A percentile compares a stretch with the other conserved stretches of the same genome.
These are phyloP conservation scores for Microplitis mediator DNA, from an alignment of 1,140 invertebrate species.

Conservation along the genomic window DNA sequence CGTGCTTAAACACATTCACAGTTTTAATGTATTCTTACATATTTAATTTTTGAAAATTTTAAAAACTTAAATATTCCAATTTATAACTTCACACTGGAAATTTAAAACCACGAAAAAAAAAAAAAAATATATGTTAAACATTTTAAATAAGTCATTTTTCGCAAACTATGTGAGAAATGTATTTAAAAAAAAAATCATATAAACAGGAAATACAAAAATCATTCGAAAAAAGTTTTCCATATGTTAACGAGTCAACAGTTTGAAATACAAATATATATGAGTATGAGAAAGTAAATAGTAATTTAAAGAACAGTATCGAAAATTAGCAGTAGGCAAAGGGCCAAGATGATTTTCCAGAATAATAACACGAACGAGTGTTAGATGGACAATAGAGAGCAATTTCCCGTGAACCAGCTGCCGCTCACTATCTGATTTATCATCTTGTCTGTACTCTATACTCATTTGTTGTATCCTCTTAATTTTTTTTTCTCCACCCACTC, in stretches of 20 bases:
- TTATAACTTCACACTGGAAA: not conserved
- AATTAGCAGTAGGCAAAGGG: conserved; percentile 54
- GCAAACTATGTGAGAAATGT: no score
- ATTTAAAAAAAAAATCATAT: no score
- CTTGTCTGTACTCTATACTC: conserved; percentile 21
- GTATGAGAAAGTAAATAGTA: conserved; percentile 48
- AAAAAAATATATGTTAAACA: no score
- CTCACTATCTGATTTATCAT: conserved; percentile 58
- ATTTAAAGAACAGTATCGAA: conserved; percentile 44
- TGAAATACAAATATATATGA: no score
- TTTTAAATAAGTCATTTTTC: no score
- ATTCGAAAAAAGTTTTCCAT: not conserved
- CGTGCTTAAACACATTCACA: conserved; percentile 31
- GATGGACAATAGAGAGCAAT: conserved; percentile 45
- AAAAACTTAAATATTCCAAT: not conserved
- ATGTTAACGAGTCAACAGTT: conserved; percentile 16
- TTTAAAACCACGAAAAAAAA: not conserved
- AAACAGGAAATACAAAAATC: not conserved
- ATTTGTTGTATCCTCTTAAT: conserved; percentile 13
- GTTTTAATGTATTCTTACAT: not conserved
- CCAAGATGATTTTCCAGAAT: conserved; percentile 57
- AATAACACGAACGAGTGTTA: conserved; percentile 42
- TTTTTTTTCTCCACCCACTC: conserved; percentile 26
- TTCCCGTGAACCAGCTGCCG: conserved; percentile 56
- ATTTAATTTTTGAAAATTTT: not conserved